Percentiles rank a stretch among this genome's conserved stretches.
Evolutionary conservation across 2,888 invertebrate species (phyloP).

Genomic region (Acrobeloides nanus): DNA sequence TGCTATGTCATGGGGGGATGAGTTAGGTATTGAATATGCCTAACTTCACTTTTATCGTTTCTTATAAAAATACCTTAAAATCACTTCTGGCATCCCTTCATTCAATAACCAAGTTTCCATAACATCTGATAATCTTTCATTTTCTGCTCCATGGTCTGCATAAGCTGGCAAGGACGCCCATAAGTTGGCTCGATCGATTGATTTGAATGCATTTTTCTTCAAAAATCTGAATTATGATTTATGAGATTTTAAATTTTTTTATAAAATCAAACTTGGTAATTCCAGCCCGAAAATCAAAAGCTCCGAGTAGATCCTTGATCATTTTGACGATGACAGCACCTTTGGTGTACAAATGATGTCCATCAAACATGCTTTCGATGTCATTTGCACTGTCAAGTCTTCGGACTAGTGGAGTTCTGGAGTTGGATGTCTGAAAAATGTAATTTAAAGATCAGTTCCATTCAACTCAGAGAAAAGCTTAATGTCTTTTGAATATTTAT

Average conservation of each 20-base stretch:
- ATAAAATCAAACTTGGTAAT: slow-evolving; percentile 27
- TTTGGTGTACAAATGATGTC: slow-evolving; percentile 54
- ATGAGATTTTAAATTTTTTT: slow-evolving; percentile 6
- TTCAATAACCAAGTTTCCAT: slow-evolving; percentile 49
- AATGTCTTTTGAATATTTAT: too few relatives aligned
- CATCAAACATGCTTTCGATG: slow-evolving; percentile 68
- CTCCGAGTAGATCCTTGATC: slow-evolving; percentile 43
- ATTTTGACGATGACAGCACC: slow-evolving; percentile 48
- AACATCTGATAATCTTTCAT: slow-evolving; percentile 30
- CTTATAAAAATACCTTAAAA: slow-evolving; percentile 19
- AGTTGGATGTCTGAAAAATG: slow-evolving; percentile 20
- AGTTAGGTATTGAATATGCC: too few relatives aligned
- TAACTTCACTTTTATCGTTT: too few relatives aligned
- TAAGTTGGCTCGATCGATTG: slow-evolving; percentile 36
- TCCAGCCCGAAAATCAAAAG: slow-evolving; percentile 38
- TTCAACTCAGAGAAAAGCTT: too few relatives aligned
- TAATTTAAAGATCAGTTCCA: background rate
- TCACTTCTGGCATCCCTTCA: slow-evolving; percentile 47
- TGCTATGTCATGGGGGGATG: too few relatives aligned
- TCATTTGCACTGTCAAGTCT: slow-evolving; percentile 12
- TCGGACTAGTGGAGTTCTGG: slow-evolving; percentile 25
- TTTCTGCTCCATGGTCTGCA: slow-evolving; percentile 48
- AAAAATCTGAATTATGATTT: slow-evolving; percentile 23
- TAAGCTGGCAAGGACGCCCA: slow-evolving; percentile 40
- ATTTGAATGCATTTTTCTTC: slow-evolving; percentile 36